Base-by-base conservation (phyloP, 2,888 invertebrate genomes). In the Leucophora obtusa region DNA sequence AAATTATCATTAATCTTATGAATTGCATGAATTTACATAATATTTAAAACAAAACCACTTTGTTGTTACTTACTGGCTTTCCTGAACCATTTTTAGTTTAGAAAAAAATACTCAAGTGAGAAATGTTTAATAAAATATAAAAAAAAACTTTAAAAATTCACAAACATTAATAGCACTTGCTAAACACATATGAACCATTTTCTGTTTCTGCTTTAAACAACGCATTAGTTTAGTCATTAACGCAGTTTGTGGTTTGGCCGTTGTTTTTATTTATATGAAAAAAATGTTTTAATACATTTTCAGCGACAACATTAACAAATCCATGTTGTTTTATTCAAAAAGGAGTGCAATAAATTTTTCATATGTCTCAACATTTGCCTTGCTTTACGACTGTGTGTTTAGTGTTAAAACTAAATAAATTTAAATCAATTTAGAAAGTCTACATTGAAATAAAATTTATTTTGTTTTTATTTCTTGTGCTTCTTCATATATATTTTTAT, bases 1-100 rank as follows among this genome's bases (percentile, higher is more conserved):
- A 80, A 72, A 80, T 80, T 80, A 80, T 80, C 79, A 75, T 75
- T 80, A 75, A 80, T 80, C 79, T 80, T 75, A 68, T 68, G 75
- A 71, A 79, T 71, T 79, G 79, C 79, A 79, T 75, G 79, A 80
- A 80, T 80, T 80, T 76, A 80, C 79, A 80, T 80, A 80, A 80
- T 80, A 71, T 80, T 66, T 53, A 68, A 62, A 76, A 76, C 68
- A 72, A 75, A 80, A 79, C 70, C 66, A 70, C 74, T 70, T 62
- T 60, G 70, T 43, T 54, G 28, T 15, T 24, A n/a, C 17, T 15
- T 24, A n/a, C 17, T 33, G 47, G 24, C 66, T 75, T 75, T 62
- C 60, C 69, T 69, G 56, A 21, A 21, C 43, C 21, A 63, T 66
- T 21, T 21, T 21, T 21, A 21, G 21, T 21, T 21, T 21, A 21